Evolutionary conservation across 1,140 invertebrate species (phyloP).

Genomic region (Holotrichia oblita): DNA sequence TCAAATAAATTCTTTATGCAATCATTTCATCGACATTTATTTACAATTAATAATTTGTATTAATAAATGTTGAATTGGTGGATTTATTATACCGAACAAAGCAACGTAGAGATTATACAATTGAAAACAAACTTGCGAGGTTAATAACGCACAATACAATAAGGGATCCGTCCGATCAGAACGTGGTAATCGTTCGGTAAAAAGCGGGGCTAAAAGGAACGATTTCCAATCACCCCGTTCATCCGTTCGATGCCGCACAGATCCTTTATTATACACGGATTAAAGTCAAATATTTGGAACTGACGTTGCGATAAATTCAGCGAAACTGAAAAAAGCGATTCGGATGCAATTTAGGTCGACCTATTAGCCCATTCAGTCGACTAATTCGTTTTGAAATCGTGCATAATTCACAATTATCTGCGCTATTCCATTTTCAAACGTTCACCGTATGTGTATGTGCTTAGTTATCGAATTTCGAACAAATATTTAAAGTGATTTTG

Average conservation of each 20-base stretch:
- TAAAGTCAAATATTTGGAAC: conserved; percentile 50
- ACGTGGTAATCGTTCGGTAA: conserved; percentile 23
- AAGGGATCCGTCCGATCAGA: not conserved
- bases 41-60: too few relatives aligned
- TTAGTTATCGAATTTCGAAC: not conserved
- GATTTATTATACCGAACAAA: not conserved
- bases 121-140: conserved; percentile 13
- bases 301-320: conserved; percentile 49
- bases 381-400: conserved; percentile 36
- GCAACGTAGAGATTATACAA: not conserved
- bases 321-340: conserved; percentile 31
- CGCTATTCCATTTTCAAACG: too few relatives aligned
- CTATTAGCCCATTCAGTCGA: conserved; percentile 35
- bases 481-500: not conserved
- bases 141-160: conserved; percentile 23
- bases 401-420: conserved; percentile 39
- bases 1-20: too few relatives aligned
- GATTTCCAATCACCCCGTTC: conserved; percentile 27
- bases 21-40: too few relatives aligned
- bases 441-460: too few relatives aligned
- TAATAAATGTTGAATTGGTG: too few relatives aligned
- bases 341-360: conserved; percentile 28
- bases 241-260: conserved; percentile 16
- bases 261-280: conserved; percentile 46
- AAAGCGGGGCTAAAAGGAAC: conserved; percentile 22